Conservation (phyloP, 2,797 vertebrate species). For the Cuculus canorus region DNA sequence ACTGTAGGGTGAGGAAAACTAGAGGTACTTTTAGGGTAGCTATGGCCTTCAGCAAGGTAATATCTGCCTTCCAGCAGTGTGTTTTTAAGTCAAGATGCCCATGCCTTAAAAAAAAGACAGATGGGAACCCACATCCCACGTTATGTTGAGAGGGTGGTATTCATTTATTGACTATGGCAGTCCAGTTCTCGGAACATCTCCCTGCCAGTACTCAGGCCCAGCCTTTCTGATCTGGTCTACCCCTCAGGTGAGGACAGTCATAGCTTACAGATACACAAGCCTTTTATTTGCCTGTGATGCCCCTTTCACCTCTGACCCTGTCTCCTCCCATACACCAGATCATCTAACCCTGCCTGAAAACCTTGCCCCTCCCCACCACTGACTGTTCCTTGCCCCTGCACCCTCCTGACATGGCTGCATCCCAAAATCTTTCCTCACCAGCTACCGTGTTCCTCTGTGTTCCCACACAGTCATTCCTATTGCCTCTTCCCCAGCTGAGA, state of each 20-base stretch:
- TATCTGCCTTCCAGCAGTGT: conserved; percentile 2
- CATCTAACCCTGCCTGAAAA: neutral
- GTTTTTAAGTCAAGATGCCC: neutral
- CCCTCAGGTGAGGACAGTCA: neutral
- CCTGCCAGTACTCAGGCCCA: neutral
- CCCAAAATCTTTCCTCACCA: neutral
- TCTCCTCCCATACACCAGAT: neutral
- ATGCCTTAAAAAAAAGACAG: neutral
- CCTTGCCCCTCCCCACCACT: neutral
- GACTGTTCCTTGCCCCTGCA: neutral
- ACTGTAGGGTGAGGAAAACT: conserved; percentile 19
- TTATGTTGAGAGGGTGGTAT: neutral
- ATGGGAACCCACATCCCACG: neutral
- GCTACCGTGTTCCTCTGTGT: neutral
- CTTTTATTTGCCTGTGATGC: neutral
- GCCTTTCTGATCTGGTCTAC: neutral
- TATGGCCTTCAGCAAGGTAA: conserved; percentile 10
- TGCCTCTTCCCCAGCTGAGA: neutral
- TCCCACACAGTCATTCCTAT: neutral
- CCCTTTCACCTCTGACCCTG: fast-evolving
- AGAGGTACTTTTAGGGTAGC: neutral
- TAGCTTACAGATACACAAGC: neutral
- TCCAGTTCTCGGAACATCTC: neutral
- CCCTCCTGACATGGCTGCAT: neutral
- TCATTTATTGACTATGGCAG: neutral